A percentile compares a stretch with the other conserved stretches of the same genome.
phyloP scores from a whole-genome alignment of 2,113 vertebrate genomes.

The Tonatia bakeri region DNA sequence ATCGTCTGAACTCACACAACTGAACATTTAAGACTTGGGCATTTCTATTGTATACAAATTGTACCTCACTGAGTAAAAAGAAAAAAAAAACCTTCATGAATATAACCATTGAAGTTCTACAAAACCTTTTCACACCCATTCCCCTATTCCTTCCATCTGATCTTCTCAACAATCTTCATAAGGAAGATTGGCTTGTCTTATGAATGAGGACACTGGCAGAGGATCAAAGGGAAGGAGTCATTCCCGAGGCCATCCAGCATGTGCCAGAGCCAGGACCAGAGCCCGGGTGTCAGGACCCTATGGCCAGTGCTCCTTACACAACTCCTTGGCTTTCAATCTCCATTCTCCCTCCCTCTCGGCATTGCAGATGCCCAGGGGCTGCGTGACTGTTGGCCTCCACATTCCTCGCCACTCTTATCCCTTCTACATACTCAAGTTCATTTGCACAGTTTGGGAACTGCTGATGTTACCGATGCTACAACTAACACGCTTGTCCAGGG shows the following conservation, averaged over 20 bases:
- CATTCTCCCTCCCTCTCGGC: neutral
- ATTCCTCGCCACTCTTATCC: neutral
- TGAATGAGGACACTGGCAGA: neutral
- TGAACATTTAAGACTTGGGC: neutral
- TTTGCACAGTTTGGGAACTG: neutral
- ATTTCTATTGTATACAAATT: neutral
- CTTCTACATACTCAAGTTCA: neutral
- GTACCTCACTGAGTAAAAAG: neutral
- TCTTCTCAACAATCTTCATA: neutral
- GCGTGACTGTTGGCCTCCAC: neutral
- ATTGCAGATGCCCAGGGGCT: neutral
- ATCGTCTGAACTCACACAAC: neutral
- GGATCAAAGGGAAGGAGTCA: neutral
- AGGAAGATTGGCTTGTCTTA: neutral
- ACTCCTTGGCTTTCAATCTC: neutral
- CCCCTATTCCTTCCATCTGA: neutral
- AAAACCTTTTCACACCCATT: neutral
- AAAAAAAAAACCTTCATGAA: neutral
- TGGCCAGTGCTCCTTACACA: neutral
- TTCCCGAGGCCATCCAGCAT: neutral
- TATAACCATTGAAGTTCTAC: neutral
- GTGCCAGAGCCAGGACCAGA: neutral
- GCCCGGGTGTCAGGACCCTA: neutral
- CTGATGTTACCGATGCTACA: neutral
- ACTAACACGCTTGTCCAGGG: neutral